phyloP scores from a whole-genome alignment of 2,888 invertebrate genomes.

The Flexamia atlantica region DNA sequence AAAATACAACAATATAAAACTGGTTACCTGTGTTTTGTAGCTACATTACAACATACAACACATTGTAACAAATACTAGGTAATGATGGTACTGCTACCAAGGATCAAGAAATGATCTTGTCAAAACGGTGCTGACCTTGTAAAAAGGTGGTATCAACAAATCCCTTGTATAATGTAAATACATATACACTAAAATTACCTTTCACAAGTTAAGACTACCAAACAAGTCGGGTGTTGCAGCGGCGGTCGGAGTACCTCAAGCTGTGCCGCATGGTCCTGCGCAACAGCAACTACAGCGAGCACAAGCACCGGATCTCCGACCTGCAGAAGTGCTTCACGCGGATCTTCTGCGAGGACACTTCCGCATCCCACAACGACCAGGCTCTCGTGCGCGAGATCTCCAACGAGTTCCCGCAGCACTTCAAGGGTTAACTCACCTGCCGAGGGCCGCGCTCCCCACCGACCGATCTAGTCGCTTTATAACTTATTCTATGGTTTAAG shows the following conservation, averaged over 20 bases:
- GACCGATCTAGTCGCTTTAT: conserved; percentile 47
- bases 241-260: conserved; percentile 87
- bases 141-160: too few relatives aligned
- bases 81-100: too few relatives aligned
- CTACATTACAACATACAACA: too few relatives aligned
- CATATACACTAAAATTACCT: too few relatives aligned
- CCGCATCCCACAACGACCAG: conserved; percentile 86
- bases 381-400: conserved; percentile 88
- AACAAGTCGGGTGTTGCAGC: conserved; percentile 78
- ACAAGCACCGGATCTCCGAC: conserved; percentile 89
- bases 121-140: too few relatives aligned
- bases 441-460: conserved; percentile 68
- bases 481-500: conserved; percentile 42
- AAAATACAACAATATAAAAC: too few relatives aligned
- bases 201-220: too few relatives aligned
- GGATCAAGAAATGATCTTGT: too few relatives aligned
- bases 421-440: conserved; percentile 73
- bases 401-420: conserved; percentile 88
- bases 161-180: too few relatives aligned
- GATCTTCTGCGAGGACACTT: conserved; percentile 91
- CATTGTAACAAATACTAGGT: too few relatives aligned
- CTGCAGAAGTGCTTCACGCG: conserved; percentile 89
- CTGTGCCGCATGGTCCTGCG: conserved; percentile 89
- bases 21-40: too few relatives aligned
- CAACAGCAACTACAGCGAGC: conserved; percentile 89